A percentile compares a stretch with the other conserved stretches of the same genome.
Evolutionary conservation across 2,797 vertebrate genomes (phyloP).

Genomic region (Octomys mimax): DNA sequence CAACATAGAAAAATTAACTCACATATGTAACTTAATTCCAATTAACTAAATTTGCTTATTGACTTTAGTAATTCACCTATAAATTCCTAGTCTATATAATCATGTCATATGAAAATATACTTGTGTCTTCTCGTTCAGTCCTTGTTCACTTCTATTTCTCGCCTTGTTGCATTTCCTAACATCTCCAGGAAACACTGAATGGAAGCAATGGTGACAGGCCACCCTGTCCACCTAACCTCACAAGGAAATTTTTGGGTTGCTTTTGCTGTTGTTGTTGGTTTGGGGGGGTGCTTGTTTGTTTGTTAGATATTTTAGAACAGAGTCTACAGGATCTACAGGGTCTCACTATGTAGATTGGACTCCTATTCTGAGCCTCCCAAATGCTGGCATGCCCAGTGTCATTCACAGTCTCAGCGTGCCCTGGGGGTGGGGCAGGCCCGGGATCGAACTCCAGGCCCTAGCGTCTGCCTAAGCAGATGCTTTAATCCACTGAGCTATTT

Average conservation of each 20-base stretch:
- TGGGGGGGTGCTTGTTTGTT: too few species aligned
- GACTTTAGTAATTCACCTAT: neutral
- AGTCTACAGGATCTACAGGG: too few species aligned
- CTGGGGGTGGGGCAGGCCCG: too few species aligned
- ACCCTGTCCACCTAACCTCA: neutral
- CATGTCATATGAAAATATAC: neutral
- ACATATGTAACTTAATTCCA: neutral
- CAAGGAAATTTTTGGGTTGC: neutral
- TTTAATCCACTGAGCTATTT: too few species aligned
- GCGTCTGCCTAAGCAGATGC: too few species aligned
- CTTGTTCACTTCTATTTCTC: neutral
- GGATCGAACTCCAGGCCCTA: too few species aligned
- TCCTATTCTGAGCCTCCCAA: too few species aligned
- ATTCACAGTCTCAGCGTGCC: too few species aligned
- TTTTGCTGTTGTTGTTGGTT: too few species aligned
- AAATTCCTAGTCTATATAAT: neutral
- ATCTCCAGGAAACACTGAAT: neutral
- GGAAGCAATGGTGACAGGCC: neutral
- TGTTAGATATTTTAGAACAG: too few species aligned
- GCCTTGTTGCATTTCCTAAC: neutral
- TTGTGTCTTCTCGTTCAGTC: constrained; percentile 22
- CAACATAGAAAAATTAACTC: neutral
- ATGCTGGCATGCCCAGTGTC: too few species aligned
- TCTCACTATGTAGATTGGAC: too few species aligned
- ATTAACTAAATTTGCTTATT: neutral